Conservation (phyloP, 2,113 vertebrate species). For the Trachemys scripta region DNA sequence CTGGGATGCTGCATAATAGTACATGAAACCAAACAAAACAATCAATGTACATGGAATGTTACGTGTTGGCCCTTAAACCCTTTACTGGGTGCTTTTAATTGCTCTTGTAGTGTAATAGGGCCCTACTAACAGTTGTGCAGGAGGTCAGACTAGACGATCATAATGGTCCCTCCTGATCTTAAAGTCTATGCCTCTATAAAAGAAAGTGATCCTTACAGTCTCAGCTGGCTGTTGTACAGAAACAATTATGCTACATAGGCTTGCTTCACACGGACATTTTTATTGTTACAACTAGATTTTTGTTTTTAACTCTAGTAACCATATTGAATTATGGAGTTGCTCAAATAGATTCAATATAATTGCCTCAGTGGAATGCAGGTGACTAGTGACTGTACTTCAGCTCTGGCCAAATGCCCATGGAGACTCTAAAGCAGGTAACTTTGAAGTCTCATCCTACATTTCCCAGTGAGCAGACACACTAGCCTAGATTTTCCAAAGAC, state of each 20-base stretch:
- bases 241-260: background rate
- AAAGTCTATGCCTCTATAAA: too few relatives aligned
- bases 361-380: background rate
- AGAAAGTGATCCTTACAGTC: background rate
- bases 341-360: background rate
- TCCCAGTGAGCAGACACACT: background rate
- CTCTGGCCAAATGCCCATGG: background rate
- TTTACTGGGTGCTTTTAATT: background rate
- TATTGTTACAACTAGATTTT: background rate
- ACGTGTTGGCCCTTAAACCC: background rate
- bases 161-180: too few relatives aligned
- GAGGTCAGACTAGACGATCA: too few relatives aligned
- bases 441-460: background rate
- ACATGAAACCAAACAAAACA: background rate
- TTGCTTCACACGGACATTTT: background rate
- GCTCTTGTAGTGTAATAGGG: background rate
- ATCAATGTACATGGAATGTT: background rate
- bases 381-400: background rate
- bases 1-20: background rate
- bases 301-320: background rate
- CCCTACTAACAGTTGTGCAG: background rate
- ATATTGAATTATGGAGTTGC: background rate
- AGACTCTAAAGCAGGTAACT: background rate
- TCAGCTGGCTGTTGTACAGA: background rate
- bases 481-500: background rate